Conservation (phyloP, 2,888 invertebrate genomes). For the Prosapia bicincta region DNA sequence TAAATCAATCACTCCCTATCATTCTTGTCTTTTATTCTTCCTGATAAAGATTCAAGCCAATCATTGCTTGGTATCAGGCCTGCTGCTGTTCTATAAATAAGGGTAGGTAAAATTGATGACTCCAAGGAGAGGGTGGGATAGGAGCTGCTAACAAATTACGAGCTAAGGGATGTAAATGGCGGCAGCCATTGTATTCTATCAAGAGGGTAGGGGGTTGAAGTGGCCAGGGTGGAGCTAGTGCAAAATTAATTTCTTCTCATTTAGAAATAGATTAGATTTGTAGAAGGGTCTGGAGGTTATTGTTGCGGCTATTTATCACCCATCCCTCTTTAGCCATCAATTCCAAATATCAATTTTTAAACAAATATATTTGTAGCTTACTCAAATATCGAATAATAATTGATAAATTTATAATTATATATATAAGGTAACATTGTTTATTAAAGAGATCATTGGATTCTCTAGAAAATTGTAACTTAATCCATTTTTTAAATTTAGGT, state of each 20-base stretch:
- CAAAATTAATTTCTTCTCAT: conserved; percentile 21
- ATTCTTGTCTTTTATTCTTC: background rate
- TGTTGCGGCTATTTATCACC: background rate
- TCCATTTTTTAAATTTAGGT: too few species aligned
- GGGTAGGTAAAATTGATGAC: background rate
- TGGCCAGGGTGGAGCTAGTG: conserved; percentile 19
- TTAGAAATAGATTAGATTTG: background rate
- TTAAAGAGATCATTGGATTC: too few species aligned
- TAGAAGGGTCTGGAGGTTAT: background rate
- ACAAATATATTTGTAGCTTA: too few species aligned
- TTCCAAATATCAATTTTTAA: too few species aligned
- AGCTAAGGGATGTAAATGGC: conserved; percentile 19
- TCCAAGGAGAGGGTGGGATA: background rate
- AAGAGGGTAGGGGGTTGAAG: conserved; percentile 5
- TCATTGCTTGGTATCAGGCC: background rate
- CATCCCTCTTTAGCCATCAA: too few species aligned
- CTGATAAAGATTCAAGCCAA: background rate
- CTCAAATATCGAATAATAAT: too few species aligned
- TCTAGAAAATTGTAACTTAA: too few species aligned
- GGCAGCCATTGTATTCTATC: conserved; percentile 26
- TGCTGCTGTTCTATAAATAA: background rate
- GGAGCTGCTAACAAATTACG: conserved; percentile 21
- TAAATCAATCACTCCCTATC: background rate
- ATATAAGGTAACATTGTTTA: too few species aligned
- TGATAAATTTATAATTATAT: too few species aligned